Conservation (phyloP, 2,113 vertebrate genomes). For the Lontra canadensis region DNA sequence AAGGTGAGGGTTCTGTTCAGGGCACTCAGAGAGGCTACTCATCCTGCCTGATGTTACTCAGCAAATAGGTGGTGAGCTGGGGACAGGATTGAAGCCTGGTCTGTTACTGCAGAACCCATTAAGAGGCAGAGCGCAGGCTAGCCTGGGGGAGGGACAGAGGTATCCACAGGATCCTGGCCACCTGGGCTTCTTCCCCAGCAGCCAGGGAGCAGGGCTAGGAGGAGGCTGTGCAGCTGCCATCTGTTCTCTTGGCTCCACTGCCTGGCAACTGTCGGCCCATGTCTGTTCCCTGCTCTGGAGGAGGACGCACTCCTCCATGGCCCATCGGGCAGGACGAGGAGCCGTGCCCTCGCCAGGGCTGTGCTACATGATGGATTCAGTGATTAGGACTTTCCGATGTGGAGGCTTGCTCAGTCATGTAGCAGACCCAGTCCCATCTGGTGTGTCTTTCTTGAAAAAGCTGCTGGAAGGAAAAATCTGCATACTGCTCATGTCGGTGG, state of each 20-base stretch:
- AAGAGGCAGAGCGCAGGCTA: not conserved
- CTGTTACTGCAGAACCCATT: not conserved
- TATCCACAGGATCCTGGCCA: not conserved
- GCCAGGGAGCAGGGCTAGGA: not conserved
- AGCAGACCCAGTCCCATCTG: slow-evolving; percentile 68
- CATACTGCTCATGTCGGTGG: not conserved
- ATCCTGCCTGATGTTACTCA: not conserved
- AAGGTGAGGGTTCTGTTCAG: not conserved
- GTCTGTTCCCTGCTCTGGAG: slow-evolving; percentile 52
- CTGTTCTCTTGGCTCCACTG: slow-evolving; percentile 61
- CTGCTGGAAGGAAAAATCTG: slow-evolving; percentile 15
- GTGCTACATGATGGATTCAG: slow-evolving; percentile 63
- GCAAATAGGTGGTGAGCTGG: not conserved
- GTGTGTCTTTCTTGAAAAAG: slow-evolving; percentile 45
- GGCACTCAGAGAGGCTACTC: not conserved
- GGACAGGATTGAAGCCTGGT: not conserved
- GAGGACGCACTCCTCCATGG: slow-evolving; percentile 64
- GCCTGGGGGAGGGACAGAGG: not conserved
- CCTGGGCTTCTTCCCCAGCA: not conserved
- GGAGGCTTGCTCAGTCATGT: slow-evolving; percentile 60
- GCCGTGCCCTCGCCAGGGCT: slow-evolving; percentile 46
- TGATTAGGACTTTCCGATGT: slow-evolving; percentile 72
- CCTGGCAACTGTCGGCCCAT: slow-evolving; percentile 55
- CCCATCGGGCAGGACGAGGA: slow-evolving; percentile 59
- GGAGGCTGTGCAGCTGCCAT: slow-evolving; percentile 49